A percentile compares a stretch with the other conserved stretches of the same genome.
These are phyloP conservation scores for Aphaenogaster floridana DNA, from an alignment of 1,140 invertebrate species.

Conservation along the genomic window DNA sequence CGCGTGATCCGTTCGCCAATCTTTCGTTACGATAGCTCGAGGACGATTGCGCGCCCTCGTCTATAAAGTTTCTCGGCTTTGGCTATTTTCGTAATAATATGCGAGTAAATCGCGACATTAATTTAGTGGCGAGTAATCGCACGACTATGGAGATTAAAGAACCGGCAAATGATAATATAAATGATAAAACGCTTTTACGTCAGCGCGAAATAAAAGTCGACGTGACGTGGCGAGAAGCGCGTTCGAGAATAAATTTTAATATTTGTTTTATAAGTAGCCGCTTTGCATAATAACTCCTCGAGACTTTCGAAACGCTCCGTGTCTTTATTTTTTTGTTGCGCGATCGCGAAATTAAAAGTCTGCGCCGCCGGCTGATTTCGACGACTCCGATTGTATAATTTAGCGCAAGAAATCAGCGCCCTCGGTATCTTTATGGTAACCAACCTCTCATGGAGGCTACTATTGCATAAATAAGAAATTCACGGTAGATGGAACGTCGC, in stretches of 20 bases:
- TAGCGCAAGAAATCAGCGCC: conserved; percentile 30
- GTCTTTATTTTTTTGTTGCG: background rate
- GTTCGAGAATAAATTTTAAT: conserved; percentile 56
- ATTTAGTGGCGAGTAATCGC: conserved; percentile 1
- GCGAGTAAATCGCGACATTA: background rate
- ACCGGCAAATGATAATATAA: conserved; percentile 8
- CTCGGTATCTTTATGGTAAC: background rate
- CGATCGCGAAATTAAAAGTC: conserved; percentile 31
- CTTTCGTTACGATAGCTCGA: background rate
- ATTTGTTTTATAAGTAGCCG: conserved; percentile 46
- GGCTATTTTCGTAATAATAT: background rate
- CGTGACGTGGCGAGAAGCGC: background rate
- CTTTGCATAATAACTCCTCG: conserved; percentile 36
- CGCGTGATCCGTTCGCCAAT: background rate
- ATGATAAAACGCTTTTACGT: conserved; percentile 43
- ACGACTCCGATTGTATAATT: conserved; percentile 32
- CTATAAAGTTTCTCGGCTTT: background rate
- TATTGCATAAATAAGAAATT: conserved; percentile 33
- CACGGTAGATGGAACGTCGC: background rate
- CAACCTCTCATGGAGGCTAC: background rate
- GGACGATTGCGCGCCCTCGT: background rate
- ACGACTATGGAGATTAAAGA: background rate
- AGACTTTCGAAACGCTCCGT: conserved; percentile 30
- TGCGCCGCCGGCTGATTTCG: background rate
- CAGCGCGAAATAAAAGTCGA: conserved; percentile 26